phyloP scores from a whole-genome alignment of 2,888 invertebrate genomes.

The Hoplodrina ambigua region DNA sequence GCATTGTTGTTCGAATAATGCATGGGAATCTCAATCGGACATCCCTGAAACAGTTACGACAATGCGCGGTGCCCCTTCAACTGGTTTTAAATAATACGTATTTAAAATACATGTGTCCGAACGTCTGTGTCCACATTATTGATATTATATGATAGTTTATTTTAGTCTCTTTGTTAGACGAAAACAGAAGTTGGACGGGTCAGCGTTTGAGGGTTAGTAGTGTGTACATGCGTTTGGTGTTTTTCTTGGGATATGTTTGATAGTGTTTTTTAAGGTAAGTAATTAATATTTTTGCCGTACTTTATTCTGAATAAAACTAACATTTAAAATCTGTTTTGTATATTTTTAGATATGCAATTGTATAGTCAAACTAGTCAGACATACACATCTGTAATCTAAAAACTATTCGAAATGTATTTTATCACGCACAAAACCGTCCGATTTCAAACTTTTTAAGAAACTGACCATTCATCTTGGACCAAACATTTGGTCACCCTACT shows the following conservation, averaged over 20 bases:
- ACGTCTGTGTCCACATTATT: conserved; percentile 86
- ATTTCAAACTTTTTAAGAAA: neutral
- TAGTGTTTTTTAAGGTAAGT: neutral
- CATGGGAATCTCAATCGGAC: conserved; percentile 87
- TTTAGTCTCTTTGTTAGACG: conserved; percentile 73
- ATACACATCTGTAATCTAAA: neutral
- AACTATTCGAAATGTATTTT: neutral
- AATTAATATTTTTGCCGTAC: neutral
- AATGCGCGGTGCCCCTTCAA: conserved; percentile 74
- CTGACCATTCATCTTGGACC: neutral
- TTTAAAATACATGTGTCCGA: conserved; percentile 90
- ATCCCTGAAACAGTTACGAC: conserved; percentile 65
- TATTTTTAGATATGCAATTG: neutral
- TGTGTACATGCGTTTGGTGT: conserved; percentile 10
- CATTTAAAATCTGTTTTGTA: neutral
- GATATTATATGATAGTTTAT: conserved; percentile 90
- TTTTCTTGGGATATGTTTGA: conserved; percentile 23
- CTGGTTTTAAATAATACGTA: conserved; percentile 89
- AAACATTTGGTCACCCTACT: conserved; percentile 46
- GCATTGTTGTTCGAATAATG: conserved; percentile 74
- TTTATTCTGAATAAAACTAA: too few relatives aligned
- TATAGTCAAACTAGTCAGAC: neutral
- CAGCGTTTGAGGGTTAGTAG: conserved; percentile 69
- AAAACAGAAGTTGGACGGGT: conserved; percentile 70
- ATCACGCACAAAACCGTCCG: too few relatives aligned